A percentile compares a stretch with the other conserved stretches of the same genome.
Conservation (phyloP, 1,140 invertebrate genomes). For the Saccostrea echinata region DNA sequence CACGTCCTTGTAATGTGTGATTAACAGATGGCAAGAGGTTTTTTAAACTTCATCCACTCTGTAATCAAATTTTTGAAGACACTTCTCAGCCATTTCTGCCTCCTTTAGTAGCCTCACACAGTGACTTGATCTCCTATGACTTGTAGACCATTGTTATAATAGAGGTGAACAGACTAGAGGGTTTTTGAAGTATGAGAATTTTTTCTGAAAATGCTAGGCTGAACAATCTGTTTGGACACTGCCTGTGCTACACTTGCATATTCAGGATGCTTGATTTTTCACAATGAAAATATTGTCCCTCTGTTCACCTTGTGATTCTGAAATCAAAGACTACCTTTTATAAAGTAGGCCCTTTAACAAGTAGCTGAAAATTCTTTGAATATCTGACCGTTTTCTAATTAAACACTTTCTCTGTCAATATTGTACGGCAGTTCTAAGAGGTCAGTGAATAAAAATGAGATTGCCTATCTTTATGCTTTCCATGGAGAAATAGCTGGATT, state of each 20-base stretch:
- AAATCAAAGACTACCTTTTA: not conserved
- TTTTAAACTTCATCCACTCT: not conserved
- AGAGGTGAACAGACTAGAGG: constrained; percentile 1
- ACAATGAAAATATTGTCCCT: constrained; percentile 3
- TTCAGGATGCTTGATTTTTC: not conserved
- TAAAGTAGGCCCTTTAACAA: not conserved
- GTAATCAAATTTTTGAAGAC: constrained; percentile 1
- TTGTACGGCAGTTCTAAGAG: constrained; percentile 21
- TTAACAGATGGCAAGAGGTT: constrained; percentile 26
- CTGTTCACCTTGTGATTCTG: not conserved
- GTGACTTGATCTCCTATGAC: not conserved
- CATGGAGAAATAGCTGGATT: not conserved
- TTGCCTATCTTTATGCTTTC: constrained; percentile 23
- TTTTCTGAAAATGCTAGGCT: not conserved
- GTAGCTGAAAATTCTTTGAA: constrained; percentile 14
- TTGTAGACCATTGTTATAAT: not conserved
- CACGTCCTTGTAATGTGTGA: not conserved
- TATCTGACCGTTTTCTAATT: constrained; percentile 16
- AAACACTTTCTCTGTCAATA: not conserved
- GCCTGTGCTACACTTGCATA: not conserved
- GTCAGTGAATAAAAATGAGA: constrained; percentile 19
- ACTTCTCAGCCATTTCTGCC: not conserved
- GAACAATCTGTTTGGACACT: not conserved
- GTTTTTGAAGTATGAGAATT: not conserved
- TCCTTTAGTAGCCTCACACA: not conserved